A percentile compares a stretch with the other conserved stretches of the same genome.
Evolutionary conservation across 2,888 invertebrate genomes (phyloP).

Genomic region (Branchipolynoe longqiensis): DNA sequence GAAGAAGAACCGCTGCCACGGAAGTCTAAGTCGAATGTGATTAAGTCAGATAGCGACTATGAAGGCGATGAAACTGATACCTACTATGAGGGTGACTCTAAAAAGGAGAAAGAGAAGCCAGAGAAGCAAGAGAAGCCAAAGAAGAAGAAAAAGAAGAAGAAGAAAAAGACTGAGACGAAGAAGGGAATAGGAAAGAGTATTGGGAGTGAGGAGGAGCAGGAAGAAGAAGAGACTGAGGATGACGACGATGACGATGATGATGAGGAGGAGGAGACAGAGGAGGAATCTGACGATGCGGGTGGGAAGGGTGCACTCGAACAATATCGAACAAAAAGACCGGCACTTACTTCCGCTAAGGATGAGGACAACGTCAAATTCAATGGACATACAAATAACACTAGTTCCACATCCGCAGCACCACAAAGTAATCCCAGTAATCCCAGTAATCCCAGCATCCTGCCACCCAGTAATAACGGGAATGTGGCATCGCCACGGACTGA

Average conservation of each 20-base stretch:
- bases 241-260: conserved; percentile 58
- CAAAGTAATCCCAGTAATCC: background rate
- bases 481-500: background rate
- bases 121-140: conserved; percentile 6
- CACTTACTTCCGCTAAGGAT: background rate
- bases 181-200: background rate
- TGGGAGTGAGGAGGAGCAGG: background rate
- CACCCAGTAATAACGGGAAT: no score
- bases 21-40: background rate
- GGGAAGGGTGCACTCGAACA: conserved; percentile 4
- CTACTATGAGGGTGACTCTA: conserved; percentile 5
- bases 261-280: conserved; percentile 43
- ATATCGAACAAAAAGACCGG: conserved; percentile 23
- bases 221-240: conserved; percentile 18
- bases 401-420: background rate
- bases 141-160: conserved; percentile 55
- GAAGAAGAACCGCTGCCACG: background rate
- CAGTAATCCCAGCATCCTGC: no score
- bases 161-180: background rate
- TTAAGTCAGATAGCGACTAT: conserved; percentile 54
- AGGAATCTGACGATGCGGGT: background rate
- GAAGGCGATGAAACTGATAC: conserved; percentile 33
- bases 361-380: conserved; percentile 34
- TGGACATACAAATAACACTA: conserved; percentile 21
- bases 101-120: conserved; percentile 4